Evolutionary conservation across 2,113 vertebrate genomes (phyloP).

Genomic region (Campylomormyrus numenius): DNA sequence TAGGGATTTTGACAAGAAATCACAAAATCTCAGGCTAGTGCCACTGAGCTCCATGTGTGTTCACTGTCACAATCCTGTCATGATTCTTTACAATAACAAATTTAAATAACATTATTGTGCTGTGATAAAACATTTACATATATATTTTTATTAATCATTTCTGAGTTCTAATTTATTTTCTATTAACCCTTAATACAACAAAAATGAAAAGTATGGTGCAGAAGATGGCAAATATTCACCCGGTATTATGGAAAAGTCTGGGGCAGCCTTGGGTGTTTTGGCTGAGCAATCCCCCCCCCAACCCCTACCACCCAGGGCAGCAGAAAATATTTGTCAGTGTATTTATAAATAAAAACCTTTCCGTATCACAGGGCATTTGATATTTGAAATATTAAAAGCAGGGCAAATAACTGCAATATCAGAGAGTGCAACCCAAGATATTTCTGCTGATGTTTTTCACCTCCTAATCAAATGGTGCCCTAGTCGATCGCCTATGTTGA

Average conservation of each 20-base stretch:
- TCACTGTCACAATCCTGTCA: background rate
- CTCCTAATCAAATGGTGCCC: background rate
- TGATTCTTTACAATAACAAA: background rate
- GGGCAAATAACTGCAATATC: too few relatives aligned
- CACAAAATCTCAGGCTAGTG: background rate
- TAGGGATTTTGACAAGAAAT: background rate
- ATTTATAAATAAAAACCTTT: too few relatives aligned
- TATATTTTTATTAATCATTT: background rate
- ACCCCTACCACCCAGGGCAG: too few relatives aligned
- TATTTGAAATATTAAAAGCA: background rate
- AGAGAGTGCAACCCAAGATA: too few relatives aligned
- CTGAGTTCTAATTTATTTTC: background rate
- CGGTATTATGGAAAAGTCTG: background rate
- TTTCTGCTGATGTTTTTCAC: background rate
- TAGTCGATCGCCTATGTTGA: background rate
- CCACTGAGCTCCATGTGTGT: background rate
- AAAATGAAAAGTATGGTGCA: background rate
- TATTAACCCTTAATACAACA: background rate
- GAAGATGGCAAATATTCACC: background rate
- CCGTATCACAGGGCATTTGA: too few relatives aligned
- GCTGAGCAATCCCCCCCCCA: too few relatives aligned
- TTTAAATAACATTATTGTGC: background rate
- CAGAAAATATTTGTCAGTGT: too few relatives aligned
- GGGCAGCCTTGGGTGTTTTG: too few relatives aligned
- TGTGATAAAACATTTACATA: background rate